A percentile compares a stretch with the other conserved stretches of the same genome.
phyloP scores from a whole-genome alignment of 2,797 vertebrate species.

The Siniperca scherzeri region DNA sequence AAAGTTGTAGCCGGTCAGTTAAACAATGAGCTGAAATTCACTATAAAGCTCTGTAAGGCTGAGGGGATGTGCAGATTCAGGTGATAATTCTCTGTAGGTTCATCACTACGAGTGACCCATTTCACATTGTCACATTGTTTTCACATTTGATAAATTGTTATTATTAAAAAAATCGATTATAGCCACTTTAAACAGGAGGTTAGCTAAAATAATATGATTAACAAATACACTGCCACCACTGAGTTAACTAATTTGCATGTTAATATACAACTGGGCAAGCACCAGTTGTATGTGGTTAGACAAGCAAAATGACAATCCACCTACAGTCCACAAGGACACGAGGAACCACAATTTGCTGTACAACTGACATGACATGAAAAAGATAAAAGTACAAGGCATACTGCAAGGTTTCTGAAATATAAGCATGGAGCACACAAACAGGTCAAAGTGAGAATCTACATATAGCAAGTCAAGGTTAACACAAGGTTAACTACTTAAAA shows the following conservation, averaged over 20 bases:
- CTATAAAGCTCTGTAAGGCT: background rate
- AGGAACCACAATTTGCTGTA: background rate
- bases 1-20: background rate
- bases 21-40: background rate
- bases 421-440: constrained; percentile 19
- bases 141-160: background rate
- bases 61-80: background rate
- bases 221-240: background rate
- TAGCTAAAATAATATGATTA: background rate
- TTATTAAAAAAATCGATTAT: background rate
- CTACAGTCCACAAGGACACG: background rate
- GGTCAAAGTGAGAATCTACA: constrained; percentile 32
- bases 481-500: constrained; percentile 13
- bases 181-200: background rate
- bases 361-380: background rate
- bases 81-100: background rate
- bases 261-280: background rate
- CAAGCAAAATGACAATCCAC: background rate
- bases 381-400: background rate
- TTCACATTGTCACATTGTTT: background rate
- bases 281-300: background rate
- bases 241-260: background rate
- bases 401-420: constrained; percentile 4
- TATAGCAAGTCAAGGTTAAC: constrained; percentile 21
- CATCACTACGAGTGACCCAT: too few species aligned